A percentile compares a stretch with the other conserved stretches of the same genome.
Conservation (phyloP, 2,113 vertebrate genomes). For the Xerus inauris region DNA sequence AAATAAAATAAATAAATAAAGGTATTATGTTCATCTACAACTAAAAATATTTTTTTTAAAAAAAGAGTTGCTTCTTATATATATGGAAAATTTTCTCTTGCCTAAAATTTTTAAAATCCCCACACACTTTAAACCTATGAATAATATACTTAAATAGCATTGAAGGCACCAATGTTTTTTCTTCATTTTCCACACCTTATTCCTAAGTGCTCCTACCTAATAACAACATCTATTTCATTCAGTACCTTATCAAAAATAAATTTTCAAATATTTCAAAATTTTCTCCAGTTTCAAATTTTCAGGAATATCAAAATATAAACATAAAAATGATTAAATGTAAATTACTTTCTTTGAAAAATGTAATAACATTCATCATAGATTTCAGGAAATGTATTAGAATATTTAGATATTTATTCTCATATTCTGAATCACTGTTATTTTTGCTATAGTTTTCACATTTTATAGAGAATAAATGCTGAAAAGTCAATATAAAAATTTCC, state of each 20-base stretch:
- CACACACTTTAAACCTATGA: not conserved
- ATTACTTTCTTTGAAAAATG: slow-evolving; percentile 19
- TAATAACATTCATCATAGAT: not conserved
- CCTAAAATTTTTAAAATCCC: not conserved
- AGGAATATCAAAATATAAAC: not conserved
- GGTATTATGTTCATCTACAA: no score
- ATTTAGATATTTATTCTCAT: not conserved
- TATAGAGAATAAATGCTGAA: not conserved
- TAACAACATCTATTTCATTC: slow-evolving; percentile 23
- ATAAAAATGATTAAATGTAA: slow-evolving; percentile 23
- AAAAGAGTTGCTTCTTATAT: not conserved
- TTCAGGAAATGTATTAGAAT: not conserved
- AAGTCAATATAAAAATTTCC: not conserved
- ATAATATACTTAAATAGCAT: slow-evolving; percentile 21
- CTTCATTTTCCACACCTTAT: slow-evolving; percentile 15
- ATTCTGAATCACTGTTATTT: slow-evolving; percentile 6
- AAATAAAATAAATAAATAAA: no score
- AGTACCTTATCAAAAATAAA: slow-evolving; percentile 38
- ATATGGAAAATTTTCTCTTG: not conserved
- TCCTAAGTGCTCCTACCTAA: not conserved
- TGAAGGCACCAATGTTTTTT: not conserved
- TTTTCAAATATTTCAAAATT: not conserved
- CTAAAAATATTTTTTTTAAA: no score
- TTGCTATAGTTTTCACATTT: not conserved
- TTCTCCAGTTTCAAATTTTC: not conserved